Evolutionary conservation across 2,113 vertebrate genomes (phyloP), one percentile per base, ranked within the genome.

Genomic region (Lophius piscatorius): DNA sequence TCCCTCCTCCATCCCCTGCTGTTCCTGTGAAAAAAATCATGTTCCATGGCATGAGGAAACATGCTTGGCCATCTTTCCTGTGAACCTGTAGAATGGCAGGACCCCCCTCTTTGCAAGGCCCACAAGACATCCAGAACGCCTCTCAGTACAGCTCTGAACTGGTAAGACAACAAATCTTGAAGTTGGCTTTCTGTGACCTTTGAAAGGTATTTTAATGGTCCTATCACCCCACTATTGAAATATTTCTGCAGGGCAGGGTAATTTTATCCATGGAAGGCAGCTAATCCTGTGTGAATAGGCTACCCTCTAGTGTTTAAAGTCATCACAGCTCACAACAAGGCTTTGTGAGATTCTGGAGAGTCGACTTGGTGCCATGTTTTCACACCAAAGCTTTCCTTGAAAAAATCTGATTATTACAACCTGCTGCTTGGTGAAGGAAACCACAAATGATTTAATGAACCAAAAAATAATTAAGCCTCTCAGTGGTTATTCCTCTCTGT

Each of bases 251-350:
- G 47, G 41, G 42, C 18, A 61, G 50, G 23, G 59, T 69, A 60
- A 74, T 79, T 79, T 38, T 50, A 70, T 60, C 57, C 51, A 47
- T 46, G 41, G 50, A 50, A 76, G 57, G 63, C 22, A 49, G 42
- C 35, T 71, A 41, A 77, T 83, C 74, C 74, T 23, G 58, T 67
- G 88, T 86, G 87, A 80, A 76, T 34, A 73, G 85, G 70, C 78
- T 87, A 76, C 88, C 88, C 88, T 87, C 90, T 82, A 83, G 85
- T 87, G 89, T 81, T 78, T 63, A 50, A 79, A 85, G 63, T 26
- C 59, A 49, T 78, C 40, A 73, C 65, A 62, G 31, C 54, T 50
- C 34, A 20, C 20, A 45, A 13, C 28, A 16, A 31, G 38, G 18
- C 29, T 59, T 63, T 11, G 23, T 24, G 17, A 48, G 29, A 63